phyloP scores from a whole-genome alignment of 2,113 vertebrate species.

The Morphnarchus princeps region DNA sequence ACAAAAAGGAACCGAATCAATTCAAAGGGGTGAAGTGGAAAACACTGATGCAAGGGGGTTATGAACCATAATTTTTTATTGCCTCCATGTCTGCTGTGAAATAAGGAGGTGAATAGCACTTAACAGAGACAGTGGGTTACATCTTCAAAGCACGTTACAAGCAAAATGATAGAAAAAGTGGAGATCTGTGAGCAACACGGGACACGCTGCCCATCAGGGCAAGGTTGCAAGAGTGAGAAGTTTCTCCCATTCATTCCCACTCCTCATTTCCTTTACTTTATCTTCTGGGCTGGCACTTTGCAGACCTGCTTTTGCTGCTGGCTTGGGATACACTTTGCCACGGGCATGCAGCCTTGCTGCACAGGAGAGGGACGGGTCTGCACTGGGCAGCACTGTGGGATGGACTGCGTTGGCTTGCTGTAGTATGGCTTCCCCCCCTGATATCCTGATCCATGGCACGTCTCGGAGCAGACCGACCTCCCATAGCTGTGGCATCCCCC shows the following conservation, averaged over 20 bases:
- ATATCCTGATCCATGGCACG: too few species aligned
- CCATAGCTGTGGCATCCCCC: background rate
- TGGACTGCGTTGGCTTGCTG: background rate
- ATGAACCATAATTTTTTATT: background rate
- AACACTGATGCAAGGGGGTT: background rate
- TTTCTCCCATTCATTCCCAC: rapidly evolving
- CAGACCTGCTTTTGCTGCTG: slow-evolving; percentile 28
- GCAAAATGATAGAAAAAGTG: background rate
- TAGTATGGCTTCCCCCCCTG: background rate
- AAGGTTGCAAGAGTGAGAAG: rapidly evolving
- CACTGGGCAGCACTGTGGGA: background rate
- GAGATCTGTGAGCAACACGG: rapidly evolving
- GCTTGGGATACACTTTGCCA: background rate
- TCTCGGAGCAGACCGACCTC: background rate
- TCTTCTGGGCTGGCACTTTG: background rate
- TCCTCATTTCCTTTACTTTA: background rate
- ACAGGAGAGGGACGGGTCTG: background rate
- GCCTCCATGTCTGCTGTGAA: background rate
- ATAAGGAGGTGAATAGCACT: background rate
- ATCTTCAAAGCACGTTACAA: background rate
- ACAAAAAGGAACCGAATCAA: background rate
- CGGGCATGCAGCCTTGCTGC: background rate
- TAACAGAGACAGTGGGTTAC: background rate
- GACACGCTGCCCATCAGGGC: rapidly evolving
- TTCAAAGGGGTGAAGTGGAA: background rate